phyloP scores from a whole-genome alignment of 2,797 vertebrate genomes.

The Capromys pilorides region DNA sequence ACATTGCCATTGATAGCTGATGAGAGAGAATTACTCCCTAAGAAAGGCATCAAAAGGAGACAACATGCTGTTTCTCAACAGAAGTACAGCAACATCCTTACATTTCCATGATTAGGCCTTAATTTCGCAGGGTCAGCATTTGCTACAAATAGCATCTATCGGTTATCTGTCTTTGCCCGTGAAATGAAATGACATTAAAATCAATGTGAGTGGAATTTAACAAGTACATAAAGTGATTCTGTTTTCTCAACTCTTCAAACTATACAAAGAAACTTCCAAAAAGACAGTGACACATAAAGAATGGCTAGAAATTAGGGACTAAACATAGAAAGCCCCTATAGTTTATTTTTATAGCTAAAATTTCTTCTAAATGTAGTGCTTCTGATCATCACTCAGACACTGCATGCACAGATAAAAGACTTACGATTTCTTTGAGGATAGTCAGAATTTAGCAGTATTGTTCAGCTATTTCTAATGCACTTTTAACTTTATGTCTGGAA shows the following conservation, averaged over 20 bases:
- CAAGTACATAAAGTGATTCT: neutral
- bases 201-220: neutral
- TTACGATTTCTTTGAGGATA: neutral
- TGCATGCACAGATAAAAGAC: neutral
- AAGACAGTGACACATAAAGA: neutral
- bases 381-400: neutral
- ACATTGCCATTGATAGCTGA: neutral
- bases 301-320: neutral
- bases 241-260: neutral
- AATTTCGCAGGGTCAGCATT: neutral
- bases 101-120: fast-evolving
- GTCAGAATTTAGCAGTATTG: neutral
- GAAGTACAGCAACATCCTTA: neutral
- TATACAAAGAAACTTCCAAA: neutral
- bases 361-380: neutral
- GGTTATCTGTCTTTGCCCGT: neutral
- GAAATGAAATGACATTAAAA: neutral
- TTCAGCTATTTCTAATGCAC: conserved; percentile 55
- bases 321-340: neutral
- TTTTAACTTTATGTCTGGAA: conserved; percentile 59
- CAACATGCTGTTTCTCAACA: neutral
- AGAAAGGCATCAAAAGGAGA: neutral
- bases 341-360: neutral
- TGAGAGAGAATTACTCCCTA: neutral
- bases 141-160: neutral